phyloP scores from a whole-genome alignment of 2,113 vertebrate genomes.

The Oenanthe oenanthe region DNA sequence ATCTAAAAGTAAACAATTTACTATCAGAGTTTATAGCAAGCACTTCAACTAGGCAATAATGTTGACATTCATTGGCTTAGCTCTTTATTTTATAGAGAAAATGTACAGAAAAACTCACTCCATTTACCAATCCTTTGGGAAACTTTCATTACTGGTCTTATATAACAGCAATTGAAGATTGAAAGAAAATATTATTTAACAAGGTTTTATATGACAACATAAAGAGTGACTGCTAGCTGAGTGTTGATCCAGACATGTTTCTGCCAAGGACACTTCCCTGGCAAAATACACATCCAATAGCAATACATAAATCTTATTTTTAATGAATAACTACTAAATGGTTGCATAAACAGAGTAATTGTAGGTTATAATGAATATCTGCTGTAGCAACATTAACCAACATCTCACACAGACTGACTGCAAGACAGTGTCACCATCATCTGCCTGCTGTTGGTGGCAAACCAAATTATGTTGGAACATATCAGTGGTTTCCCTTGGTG shows the following conservation, averaged over 20 bases:
- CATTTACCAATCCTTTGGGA: slow-evolving; percentile 38
- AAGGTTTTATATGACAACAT: slow-evolving; percentile 75
- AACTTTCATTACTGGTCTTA: slow-evolving; percentile 70
- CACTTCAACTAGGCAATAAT: slow-evolving; percentile 17
- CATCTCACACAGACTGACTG: slow-evolving; percentile 39
- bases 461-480: slow-evolving; percentile 45
- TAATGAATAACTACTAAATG: slow-evolving; percentile 82
- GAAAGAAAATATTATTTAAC: slow-evolving; percentile 82
- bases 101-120: slow-evolving; percentile 1
- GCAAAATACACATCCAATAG: slow-evolving; percentile 80
- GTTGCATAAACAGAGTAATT: slow-evolving; percentile 77
- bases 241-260: slow-evolving; percentile 71
- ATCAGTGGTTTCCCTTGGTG: slow-evolving; percentile 54
- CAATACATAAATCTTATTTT: slow-evolving; percentile 81
- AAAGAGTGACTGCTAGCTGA: slow-evolving; percentile 66
- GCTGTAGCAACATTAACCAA: slow-evolving; percentile 69
- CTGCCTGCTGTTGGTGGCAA: slow-evolving; percentile 63
- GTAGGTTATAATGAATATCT: slow-evolving; percentile 75
- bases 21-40: neutral
- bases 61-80: slow-evolving; percentile 19
- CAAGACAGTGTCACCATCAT: slow-evolving; percentile 18
- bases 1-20: slow-evolving; percentile 29
- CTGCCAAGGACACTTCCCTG: slow-evolving; percentile 72
- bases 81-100: slow-evolving; percentile 25
- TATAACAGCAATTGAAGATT: slow-evolving; percentile 63